Base-by-base conservation (phyloP, 2,888 invertebrate genomes). In the Drosophila villosipedis region DNA sequence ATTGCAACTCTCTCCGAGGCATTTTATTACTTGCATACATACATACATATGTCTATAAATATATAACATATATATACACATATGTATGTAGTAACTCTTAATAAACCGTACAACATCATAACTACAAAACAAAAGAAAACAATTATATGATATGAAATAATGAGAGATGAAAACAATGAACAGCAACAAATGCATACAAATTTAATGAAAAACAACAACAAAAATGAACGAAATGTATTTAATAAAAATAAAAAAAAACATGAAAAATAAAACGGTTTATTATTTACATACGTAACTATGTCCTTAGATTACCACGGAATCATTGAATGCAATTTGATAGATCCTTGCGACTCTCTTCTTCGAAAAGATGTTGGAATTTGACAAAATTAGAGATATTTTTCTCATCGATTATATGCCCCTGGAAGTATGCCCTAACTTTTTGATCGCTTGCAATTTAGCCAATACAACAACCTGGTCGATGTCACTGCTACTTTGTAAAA, bases 211-310 rank as follows among this genome's bases (percentile, higher is more conserved):
- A 58, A 78, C 37, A 57, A 78, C 47, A 62, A 73, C 55, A 83
- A 66, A 76, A 83, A 73, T 72, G 62, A 84, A 83, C 86, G 74
- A 85, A 90, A 85, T 90, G 89, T 90, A 85, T 85, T 90, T 88
- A 85, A 90, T 88, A 85, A 85, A 90, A 83, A 73, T 90, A 77
- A 77, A 71, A 83, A 76, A 72, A 60, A 72, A 72, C 52, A 66
- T 64, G 28, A 57, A 76, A 76, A 58, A 65, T 2, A 16, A 22
- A 43, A 30, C 4, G 7, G 50, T 16, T 19, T 22, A 22, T 60
- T 33, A 28, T 28, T 47, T 55, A 16, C 1, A 19, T 19, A 12
- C 10, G 12, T 6, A 43, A 12, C n/a, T 22, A 22, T 12, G 16
- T 9, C 7, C 4, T 6, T 54, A 9, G 7, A 22, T 33, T 14